phyloP scores from a whole-genome alignment of 2,888 invertebrate genomes.

The Tetragonisca angustula region DNA sequence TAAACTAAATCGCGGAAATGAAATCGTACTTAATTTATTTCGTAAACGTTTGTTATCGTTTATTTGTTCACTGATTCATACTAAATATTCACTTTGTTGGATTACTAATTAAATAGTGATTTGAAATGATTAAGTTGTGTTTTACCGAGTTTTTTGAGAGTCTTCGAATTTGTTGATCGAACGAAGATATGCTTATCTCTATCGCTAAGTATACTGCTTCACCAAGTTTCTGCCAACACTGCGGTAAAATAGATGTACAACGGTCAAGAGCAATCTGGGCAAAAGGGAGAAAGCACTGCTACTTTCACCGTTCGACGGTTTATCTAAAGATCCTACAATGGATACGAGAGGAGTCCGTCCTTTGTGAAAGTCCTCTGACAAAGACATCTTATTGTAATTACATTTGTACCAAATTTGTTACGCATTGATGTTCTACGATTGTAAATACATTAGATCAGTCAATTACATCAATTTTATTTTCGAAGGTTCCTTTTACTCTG shows the following conservation, averaged over 20 bases:
- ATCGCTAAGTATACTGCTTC: conserved; percentile 28
- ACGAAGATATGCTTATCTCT: conserved; percentile 4
- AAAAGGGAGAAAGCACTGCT: conserved; percentile 45
- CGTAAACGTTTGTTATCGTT: no score
- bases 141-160: not conserved
- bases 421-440: not conserved
- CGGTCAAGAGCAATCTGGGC: conserved; percentile 42
- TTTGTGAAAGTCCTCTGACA: conserved; percentile 48
- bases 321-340: conserved; percentile 22
- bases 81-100: not conserved
- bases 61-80: not conserved
- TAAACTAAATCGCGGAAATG: not conserved
- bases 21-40: not conserved
- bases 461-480: not conserved
- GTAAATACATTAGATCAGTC: conserved; percentile 11
- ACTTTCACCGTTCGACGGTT: conserved; percentile 52
- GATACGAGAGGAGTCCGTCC: conserved; percentile 30
- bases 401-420: conserved; percentile 1
- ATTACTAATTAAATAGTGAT: not conserved
- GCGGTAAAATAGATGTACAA: conserved; percentile 29
- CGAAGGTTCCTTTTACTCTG: not conserved
- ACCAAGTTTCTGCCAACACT: conserved; percentile 29
- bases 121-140: not conserved
- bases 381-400: conserved; percentile 12
- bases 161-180: conserved; percentile 25